Percentiles rank a stretch among this genome's conserved stretches.
These are phyloP conservation scores for Entelurus aequoreus DNA, from an alignment of 2,113 vertebrate species.

Conservation along the genomic window DNA sequence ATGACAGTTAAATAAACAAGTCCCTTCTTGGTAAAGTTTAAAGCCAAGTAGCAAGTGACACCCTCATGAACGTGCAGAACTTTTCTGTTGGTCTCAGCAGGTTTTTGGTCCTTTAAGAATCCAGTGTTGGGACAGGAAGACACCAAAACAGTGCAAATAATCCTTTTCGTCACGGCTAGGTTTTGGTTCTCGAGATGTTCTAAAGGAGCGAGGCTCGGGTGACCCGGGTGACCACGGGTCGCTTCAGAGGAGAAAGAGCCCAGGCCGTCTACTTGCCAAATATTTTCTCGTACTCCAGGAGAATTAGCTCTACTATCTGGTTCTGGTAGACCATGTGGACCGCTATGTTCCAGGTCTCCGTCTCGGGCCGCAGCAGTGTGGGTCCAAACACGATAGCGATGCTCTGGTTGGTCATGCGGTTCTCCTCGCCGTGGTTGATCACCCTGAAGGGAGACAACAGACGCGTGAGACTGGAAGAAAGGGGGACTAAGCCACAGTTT, in stretches of 20 bases:
- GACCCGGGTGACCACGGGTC: conserved; percentile 7
- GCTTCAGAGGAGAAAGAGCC: conserved; percentile 28
- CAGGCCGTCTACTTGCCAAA: conserved; percentile 74
- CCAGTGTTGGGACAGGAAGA: conserved; percentile 76
- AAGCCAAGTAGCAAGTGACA: not conserved
- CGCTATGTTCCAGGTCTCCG: conserved; percentile 88
- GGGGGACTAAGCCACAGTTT: too few relatives aligned
- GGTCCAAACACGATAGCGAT: conserved; percentile 95
- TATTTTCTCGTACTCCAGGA: conserved; percentile 84
- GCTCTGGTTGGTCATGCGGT: conserved; percentile 94
- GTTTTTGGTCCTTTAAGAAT: conserved; percentile 46
- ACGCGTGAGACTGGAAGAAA: too few relatives aligned
- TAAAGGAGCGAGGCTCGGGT: not conserved
- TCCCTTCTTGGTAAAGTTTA: not conserved
- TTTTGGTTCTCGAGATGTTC: conserved; percentile 8
- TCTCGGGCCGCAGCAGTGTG: conserved; percentile 90
- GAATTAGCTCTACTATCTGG: conserved; percentile 94
- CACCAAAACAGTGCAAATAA: conserved; percentile 42
- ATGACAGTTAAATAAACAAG: not conserved
- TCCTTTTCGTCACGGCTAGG: conserved; percentile 26
- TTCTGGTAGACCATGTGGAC: conserved; percentile 96
- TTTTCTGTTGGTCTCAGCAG: not conserved
- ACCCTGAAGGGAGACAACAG: conserved; percentile 71
- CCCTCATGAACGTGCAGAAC: not conserved
- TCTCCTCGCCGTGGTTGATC: conserved; percentile 86